Evolutionary conservation across 2,113 vertebrate species (phyloP), one percentile per base, ranked within the genome.

Genomic region (Cebus imitator): DNA sequence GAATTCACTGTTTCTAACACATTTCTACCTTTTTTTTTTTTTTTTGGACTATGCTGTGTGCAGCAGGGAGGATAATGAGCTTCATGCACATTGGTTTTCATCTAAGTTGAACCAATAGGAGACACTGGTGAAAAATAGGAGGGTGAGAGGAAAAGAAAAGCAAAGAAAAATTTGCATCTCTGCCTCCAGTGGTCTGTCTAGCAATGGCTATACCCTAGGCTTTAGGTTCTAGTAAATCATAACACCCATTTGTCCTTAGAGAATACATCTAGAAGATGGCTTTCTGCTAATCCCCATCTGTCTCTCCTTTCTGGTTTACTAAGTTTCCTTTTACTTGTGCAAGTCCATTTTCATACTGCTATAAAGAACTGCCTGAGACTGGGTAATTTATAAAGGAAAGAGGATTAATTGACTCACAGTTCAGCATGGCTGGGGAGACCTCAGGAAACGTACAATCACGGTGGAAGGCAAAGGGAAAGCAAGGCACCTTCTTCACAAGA

Each of bases 181-280:
- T 68, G 16, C 4, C 6, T 84, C 20, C 21, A 3, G 18, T 50
- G 12, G 23, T 6, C 80, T 87, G 12, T 30, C 11, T 52, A 16
- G 6, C 3, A 43, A 12, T 80, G 25, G 35, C 9, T 57, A 0
- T 16, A n/a, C 11, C 5, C 14, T 16, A 11, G 7, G 4, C 21
- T 88, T 13, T 21, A 64, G 50, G 55, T 20, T 37, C 4, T 17
- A 43, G 21, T 9, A 32, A 72, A 75, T 11, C 2, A 70, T 2
- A 23, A 23, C 2, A 27, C 8, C 45, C 4, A 43, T 50, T 45
- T 88, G 32, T 86, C 35, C 55, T 16, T 25, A 9, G 35, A 84
- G 35, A 35, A 2, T 2, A 73, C 9, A 79, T 23, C 11, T 48
- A 48, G 4, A 79, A 72, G 21, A 17, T 58, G 18, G 8, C 10